Base-by-base conservation (phyloP, 2,113 vertebrate genomes). In the Mohoua ochrocephala region DNA sequence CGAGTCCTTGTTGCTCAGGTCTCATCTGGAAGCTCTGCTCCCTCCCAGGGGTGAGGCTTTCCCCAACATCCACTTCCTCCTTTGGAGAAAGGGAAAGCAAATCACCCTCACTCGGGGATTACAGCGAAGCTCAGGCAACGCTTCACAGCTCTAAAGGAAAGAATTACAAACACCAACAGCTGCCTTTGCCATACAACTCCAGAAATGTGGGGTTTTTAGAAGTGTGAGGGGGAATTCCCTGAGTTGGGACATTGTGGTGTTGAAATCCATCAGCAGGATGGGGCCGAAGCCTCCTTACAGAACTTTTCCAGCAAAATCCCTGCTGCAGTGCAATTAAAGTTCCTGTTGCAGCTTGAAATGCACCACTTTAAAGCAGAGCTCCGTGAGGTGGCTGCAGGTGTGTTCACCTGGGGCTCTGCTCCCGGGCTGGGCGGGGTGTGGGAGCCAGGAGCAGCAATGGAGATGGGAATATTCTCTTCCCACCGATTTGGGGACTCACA, bases 401-500 rank as follows among this genome's bases (percentile, higher is more conserved):
- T 12, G 3, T 19, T 80, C 78, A 28, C 73, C 63, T 73, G 59
- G 28, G 65, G 61, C 33, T 54, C 61, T n/a, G 74, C 54, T 67
- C 11, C 56, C 26, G 90, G 3, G 7, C 41, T 16, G 39, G 61
- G 37, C 14, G 45, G 60, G 39, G 18, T 15, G 6, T 7, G 13
- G 42, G 60, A 83, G 52, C 61, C 19, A 20, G 54, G 12, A 70
- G 63, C 39, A 70, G 53, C 15, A 61, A 13, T 6, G 3, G 35
- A 22, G 79, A 1, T 35, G 57, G 68, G 24, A 12, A 28, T 56
- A 1, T 19, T 54, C 44, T 86, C 18, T 4, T 16, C 1, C 6
- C 1, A 0, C 31, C 21, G 11, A 3, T 28, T 0, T 26, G 13
- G 42, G 63, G 11, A 3, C 35, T 69, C 22, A 1, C 65, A 56